Conservation (phyloP, 2,888 invertebrate genomes). For the Gymnoscelis rufifasciata region DNA sequence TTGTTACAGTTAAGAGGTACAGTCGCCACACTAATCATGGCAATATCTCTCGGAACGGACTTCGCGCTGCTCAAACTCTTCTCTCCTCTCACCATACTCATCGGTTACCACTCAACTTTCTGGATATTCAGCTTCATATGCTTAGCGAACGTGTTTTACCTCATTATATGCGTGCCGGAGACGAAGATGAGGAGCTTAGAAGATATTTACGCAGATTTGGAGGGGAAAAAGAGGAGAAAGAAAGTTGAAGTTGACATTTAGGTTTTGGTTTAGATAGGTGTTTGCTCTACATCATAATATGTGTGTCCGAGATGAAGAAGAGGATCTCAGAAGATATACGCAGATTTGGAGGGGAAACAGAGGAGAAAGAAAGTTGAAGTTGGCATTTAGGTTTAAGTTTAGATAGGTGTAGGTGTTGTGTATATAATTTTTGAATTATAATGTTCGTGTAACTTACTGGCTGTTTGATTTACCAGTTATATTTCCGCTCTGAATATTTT, state of each 20-base stretch:
- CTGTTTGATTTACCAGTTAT: no score
- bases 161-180: slow-evolving; percentile 92
- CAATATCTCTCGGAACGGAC: slow-evolving; percentile 87
- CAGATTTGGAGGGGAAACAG: slow-evolving; percentile 82
- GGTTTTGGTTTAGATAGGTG: not conserved
- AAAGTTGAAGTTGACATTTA: slow-evolving; percentile 43
- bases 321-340: slow-evolving; percentile 93
- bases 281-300: slow-evolving; percentile 88
- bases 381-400: slow-evolving; percentile 33
- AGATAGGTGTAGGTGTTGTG: no score
- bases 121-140: slow-evolving; percentile 89
- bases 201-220: slow-evolving; percentile 91
- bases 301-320: slow-evolving; percentile 96
- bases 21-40: slow-evolving; percentile 67
- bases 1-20: slow-evolving; percentile 62
- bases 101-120: slow-evolving; percentile 88
- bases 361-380: slow-evolving; percentile 43
- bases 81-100: slow-evolving; percentile 80
- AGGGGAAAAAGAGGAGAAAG: slow-evolving; percentile 68
- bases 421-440: no score
- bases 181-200: slow-evolving; percentile 94
- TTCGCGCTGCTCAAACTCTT: slow-evolving; percentile 92
- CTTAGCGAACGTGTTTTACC: slow-evolving; percentile 86
- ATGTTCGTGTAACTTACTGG: no score
- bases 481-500: no score